phyloP scores from a whole-genome alignment of 1,140 invertebrate genomes.

The Drosophila repletoides region DNA sequence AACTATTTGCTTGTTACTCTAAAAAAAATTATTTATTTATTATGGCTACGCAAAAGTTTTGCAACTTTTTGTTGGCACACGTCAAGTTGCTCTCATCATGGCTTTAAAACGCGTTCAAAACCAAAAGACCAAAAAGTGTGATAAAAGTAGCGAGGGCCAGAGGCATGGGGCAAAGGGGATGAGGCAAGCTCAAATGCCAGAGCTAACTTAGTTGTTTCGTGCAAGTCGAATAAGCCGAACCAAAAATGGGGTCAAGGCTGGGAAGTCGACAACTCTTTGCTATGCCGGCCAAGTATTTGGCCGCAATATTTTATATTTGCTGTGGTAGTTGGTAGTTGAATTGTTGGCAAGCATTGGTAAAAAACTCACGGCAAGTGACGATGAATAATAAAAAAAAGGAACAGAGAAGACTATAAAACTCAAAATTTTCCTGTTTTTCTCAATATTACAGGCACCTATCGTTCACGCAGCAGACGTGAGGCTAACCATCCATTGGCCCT shows the following conservation, averaged over 20 bases:
- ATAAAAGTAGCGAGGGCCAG: background rate
- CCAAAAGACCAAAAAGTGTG: constrained; percentile 24
- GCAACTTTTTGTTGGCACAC: no score
- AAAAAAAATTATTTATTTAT: no score
- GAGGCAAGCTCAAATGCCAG: background rate
- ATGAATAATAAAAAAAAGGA: constrained; percentile 11
- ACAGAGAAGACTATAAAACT: background rate
- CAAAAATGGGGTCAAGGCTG: constrained; percentile 73
- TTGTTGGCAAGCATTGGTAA: constrained; percentile 14
- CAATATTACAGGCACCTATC: constrained; percentile 85
- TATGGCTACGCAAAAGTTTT: no score
- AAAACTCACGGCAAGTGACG: background rate
- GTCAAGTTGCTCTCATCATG: background rate
- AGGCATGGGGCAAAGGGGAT: no score
- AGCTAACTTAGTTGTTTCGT: constrained; percentile 23
- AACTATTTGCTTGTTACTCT: no score
- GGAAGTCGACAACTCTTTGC: constrained; percentile 36
- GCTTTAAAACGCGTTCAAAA: constrained; percentile 12
- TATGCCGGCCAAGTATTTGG: constrained; percentile 19
- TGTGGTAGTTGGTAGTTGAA: constrained; percentile 1
- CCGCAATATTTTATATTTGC: constrained; percentile 19
- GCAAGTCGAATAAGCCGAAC: constrained; percentile 60
- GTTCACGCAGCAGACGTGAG: constrained; percentile 83
- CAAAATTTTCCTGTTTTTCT: background rate
- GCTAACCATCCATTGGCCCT: constrained; percentile 81